A percentile compares a stretch with the other conserved stretches of the same genome.
Evolutionary conservation across 2,113 vertebrate genomes (phyloP).

Genomic region (Artemisiospiza belli): DNA sequence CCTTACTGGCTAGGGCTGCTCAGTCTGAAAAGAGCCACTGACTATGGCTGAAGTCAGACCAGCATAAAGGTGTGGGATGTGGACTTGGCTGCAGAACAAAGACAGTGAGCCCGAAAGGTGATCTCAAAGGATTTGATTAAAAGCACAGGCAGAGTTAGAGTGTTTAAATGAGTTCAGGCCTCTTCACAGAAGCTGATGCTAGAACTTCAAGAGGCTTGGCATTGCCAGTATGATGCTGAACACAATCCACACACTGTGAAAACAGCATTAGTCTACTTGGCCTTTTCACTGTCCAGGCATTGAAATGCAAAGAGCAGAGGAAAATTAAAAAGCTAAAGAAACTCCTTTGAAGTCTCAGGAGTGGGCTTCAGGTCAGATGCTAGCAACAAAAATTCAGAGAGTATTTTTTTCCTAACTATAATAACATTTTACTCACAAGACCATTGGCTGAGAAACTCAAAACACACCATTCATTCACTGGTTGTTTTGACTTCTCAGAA

Average conservation of each 20-base stretch:
- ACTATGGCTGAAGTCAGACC: background rate
- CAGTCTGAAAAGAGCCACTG: background rate
- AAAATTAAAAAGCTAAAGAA: slow-evolving; percentile 28
- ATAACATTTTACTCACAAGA: background rate
- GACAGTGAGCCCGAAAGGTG: background rate
- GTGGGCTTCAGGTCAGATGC: background rate
- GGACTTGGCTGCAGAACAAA: background rate
- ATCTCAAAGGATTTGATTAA: slow-evolving; percentile 26
- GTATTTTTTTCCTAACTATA: background rate
- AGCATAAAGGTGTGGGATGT: background rate
- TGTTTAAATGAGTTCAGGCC: background rate
- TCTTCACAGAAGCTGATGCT: background rate
- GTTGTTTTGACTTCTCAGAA: background rate
- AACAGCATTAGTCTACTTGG: background rate
- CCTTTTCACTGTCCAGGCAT: background rate
- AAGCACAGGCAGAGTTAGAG: background rate
- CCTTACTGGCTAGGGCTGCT: background rate
- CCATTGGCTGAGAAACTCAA: background rate
- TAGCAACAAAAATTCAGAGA: background rate
- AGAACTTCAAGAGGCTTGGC: background rate
- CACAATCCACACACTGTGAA: fast-evolving
- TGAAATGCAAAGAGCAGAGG: background rate
- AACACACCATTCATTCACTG: background rate
- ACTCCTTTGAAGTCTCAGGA: slow-evolving; percentile 19
- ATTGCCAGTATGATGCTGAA: background rate